Base-by-base conservation (phyloP, 2,888 invertebrate species). In the Monochamus alternatus region DNA sequence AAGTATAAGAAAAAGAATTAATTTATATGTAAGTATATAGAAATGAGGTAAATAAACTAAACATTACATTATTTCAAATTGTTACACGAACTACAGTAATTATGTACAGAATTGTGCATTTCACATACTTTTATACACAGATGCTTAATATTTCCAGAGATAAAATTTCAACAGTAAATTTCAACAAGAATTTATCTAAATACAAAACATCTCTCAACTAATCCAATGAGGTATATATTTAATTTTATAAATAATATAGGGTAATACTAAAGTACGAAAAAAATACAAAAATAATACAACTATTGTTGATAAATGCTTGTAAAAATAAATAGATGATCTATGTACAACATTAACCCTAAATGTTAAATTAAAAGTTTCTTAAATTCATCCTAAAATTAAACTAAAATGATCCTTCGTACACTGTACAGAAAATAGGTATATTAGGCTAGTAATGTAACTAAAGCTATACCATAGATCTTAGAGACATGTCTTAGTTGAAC, bases 121-220 rank as follows among this genome's bases (percentile, higher is more conserved):
- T 64, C 31, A 63, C 68, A 51, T 55, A 22, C 2, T 55, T 71
- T 77, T 79, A 75, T 78, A 76, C 78, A 79, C 75, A 79, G 71
- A 75, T 75, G 60, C 78, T 71, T 63, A 76, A 74, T 77, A 74
- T 78, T 55, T 74, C 70, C 74, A 81, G 77, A 81, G 77, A 81
- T 82, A 82, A 81, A 83, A 81, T 81, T 82, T 83, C 78, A 83
- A 83, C 83, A 82, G 81, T 76, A 81, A 81, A 80, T 82, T 81
- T 82, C 81, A 83, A 82, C 82, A 83, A 82, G 81, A 81, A 80
- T 82, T 80, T 78, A 76, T 81, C 80, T 80, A 81, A 73, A 81
- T 76, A 78, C 75, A 77, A 78, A 79, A 79, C 73, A 75, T 66
- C 77, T 77, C 66, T 75, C 73, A 64, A 75, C 64, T 75, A 75